phyloP scores from a whole-genome alignment of 2,113 vertebrate species.

The Carassius auratus region DNA sequence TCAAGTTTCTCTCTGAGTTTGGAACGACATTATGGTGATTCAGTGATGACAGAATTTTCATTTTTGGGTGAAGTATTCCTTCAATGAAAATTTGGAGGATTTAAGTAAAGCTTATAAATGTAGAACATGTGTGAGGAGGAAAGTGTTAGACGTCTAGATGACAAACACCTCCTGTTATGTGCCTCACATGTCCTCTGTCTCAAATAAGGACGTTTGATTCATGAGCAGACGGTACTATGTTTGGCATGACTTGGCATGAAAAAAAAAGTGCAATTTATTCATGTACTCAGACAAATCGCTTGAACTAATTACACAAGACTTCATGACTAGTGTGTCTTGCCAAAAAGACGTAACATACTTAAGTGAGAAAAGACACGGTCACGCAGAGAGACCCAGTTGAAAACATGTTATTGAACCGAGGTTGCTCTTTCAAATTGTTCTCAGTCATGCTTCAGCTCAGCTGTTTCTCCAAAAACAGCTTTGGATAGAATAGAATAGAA shows the following conservation, averaged over 20 bases:
- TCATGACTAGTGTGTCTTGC: background rate
- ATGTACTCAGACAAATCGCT: slow-evolving; percentile 5
- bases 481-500: no score
- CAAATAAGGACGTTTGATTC: slow-evolving; percentile 2
- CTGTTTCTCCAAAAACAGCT: no score
- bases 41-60: background rate
- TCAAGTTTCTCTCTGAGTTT: background rate
- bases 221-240: slow-evolving; percentile 30
- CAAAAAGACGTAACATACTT: background rate
- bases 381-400: background rate
- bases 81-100: slow-evolving; percentile 23
- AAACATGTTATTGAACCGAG: background rate
- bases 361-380: background rate
- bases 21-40: background rate
- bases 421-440: background rate
- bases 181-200: background rate
- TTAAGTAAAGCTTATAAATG: slow-evolving; percentile 10
- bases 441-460: background rate
- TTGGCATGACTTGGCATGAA: slow-evolving; percentile 18
- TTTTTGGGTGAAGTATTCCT: background rate
- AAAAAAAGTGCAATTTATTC: slow-evolving; percentile 3
- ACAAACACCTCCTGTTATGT: slow-evolving; percentile 4
- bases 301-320: slow-evolving; percentile 19
- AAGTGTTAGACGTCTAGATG: background rate
- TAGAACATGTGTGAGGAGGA: slow-evolving; percentile 28